Evolutionary conservation across 2,797 vertebrate genomes (phyloP).

Genomic region (Acrossocheilus wenchowensis): DNA sequence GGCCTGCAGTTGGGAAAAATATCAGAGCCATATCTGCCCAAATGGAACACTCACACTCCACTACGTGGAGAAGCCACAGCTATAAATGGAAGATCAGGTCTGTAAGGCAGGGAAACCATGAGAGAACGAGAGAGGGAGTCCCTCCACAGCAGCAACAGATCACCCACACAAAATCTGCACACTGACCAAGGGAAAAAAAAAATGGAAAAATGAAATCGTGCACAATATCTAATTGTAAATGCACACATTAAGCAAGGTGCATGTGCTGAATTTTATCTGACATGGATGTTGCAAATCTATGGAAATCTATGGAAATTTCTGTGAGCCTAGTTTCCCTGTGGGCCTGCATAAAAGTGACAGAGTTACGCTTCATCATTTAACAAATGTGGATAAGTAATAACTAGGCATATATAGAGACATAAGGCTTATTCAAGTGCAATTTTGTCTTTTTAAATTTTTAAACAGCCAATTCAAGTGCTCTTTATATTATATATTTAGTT

Average conservation of each 20-base stretch:
- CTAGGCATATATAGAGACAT: background rate
- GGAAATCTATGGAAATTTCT: background rate
- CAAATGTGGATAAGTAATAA: background rate
- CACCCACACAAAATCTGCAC: background rate
- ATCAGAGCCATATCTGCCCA: constrained; percentile 56
- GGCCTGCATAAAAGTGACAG: background rate
- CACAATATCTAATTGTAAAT: background rate
- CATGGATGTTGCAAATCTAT: background rate
- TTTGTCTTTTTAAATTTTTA: background rate
- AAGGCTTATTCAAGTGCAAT: background rate
- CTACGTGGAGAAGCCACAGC: constrained; percentile 49
- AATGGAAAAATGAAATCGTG: background rate
- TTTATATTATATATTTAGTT: background rate
- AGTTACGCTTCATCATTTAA: background rate
- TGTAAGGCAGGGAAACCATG: constrained; percentile 46
- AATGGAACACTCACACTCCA: constrained; percentile 37
- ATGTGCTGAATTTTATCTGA: background rate
- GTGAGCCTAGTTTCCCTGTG: background rate
- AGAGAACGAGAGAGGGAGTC: constrained; percentile 32
- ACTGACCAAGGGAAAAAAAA: background rate
- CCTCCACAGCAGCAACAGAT: background rate
- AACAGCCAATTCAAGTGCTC: background rate
- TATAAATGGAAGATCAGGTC: constrained; percentile 49
- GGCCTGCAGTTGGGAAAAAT: constrained; percentile 47
- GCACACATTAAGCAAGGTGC: background rate